phyloP scores from a whole-genome alignment of 2,113 vertebrate species.

The Verasper variegatus region DNA sequence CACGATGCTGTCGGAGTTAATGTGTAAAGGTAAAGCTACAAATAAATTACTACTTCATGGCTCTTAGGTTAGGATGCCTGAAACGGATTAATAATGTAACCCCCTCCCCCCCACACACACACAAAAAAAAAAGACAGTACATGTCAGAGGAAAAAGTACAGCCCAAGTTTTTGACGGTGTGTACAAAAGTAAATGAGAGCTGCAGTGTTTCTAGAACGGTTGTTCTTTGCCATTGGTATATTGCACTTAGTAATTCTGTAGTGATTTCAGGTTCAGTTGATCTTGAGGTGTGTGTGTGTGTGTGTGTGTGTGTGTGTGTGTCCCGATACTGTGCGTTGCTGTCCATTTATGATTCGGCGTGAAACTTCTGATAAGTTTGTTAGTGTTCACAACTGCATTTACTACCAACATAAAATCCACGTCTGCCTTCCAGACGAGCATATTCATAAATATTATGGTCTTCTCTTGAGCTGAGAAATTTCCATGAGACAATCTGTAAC shows the following conservation, averaged over 20 bases:
- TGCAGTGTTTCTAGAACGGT: constrained; percentile 19
- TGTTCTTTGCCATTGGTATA: constrained; percentile 66
- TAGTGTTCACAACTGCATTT: constrained; percentile 49
- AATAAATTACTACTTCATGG: constrained; percentile 47
- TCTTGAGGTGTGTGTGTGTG: constrained; percentile 22
- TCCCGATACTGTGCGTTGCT: constrained; percentile 4
- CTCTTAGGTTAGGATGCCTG: neutral
- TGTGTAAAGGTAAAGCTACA: constrained; percentile 19
- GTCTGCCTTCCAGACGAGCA: neutral
- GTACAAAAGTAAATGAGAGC: neutral
- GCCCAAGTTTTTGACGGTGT: neutral
- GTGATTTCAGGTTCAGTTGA: constrained; percentile 51
- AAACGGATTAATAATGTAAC: neutral
- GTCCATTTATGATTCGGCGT: neutral
- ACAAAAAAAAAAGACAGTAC: neutral
- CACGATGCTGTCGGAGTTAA: neutral
- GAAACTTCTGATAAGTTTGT: neutral
- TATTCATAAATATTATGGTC: constrained; percentile 65
- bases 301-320: neutral
- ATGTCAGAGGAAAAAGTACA: neutral
- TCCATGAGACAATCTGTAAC: constrained; percentile 55
- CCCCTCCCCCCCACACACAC: no score
- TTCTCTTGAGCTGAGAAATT: constrained; percentile 5
- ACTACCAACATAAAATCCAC: constrained; percentile 21
- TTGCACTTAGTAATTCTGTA: constrained; percentile 79